Evolutionary conservation across 2,888 invertebrate species (phyloP).

Genomic region (Crossocerus cetratus): DNA sequence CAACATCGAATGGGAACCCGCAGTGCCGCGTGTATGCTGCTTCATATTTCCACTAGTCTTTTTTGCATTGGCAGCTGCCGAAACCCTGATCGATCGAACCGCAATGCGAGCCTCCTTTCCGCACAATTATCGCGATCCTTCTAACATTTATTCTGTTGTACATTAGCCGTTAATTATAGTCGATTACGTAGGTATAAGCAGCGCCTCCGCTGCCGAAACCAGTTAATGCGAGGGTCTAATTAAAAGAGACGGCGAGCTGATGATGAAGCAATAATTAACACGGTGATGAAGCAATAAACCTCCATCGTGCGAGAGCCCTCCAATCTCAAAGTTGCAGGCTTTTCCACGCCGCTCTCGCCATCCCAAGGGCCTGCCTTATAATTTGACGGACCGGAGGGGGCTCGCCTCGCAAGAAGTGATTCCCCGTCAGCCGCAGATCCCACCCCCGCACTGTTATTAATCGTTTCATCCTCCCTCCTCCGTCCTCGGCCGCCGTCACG

Average conservation of each 20-base stretch:
- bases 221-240: conserved; percentile 51
- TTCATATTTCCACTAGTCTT: no score
- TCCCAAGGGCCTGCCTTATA: conserved; percentile 44
- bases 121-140: conserved; percentile 10
- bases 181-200: conserved; percentile 43
- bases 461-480: conserved; percentile 33
- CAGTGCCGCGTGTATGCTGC: no score
- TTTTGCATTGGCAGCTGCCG: no score
- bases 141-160: conserved; percentile 18
- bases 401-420: conserved; percentile 53
- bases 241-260: conserved; percentile 53
- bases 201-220: conserved; percentile 25
- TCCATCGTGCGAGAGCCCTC: conserved; percentile 39
- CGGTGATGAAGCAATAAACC: conserved; percentile 60
- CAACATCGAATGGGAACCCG: no score
- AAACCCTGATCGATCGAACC: not conserved
- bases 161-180: conserved; percentile 32
- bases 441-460: conserved; percentile 54
- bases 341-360: conserved; percentile 47
- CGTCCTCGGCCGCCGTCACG: conserved; percentile 18
- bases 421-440: conserved; percentile 58
- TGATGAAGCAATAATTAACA: conserved; percentile 59
- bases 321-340: conserved; percentile 57
- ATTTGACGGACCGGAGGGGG: conserved; percentile 52
- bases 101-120: not conserved